Evolutionary conservation across 2,797 vertebrate genomes (phyloP), one percentile per base, ranked within the genome.

Genomic region (Hypotaenidia philippensis): DNA sequence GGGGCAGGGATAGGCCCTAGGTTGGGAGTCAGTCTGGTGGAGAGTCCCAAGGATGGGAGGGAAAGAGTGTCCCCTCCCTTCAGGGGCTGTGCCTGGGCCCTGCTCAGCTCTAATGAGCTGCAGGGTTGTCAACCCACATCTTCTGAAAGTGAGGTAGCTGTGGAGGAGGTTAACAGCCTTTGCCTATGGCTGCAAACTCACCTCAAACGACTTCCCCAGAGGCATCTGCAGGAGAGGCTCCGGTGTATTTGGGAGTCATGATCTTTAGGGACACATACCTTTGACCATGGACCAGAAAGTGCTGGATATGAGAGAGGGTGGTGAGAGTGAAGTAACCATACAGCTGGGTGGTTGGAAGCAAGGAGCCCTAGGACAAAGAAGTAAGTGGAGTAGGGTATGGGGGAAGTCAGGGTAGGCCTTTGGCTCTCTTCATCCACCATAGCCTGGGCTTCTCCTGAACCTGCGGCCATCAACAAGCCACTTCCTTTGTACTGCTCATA

Each of bases 71-170:
- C 22, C 19, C 4, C 2, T 63, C 9, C 23, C n/a, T 45, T 18
- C 36, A 29, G 50, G 13, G 20, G 5, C 10, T 19, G 31, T 22
- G 34, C 21, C 27, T 2, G 18, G 31, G 36, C 32, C 19, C 40
- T 23, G 25, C 17, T 22, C 17, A 56, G 13, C 65, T n/a, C 44
- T 38, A 0, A 17, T 11, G 29, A 52, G 45, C 27, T 50, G n/a
- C 16, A 32, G 38, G 32, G 53, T 31, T 47, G 17, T 22, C 1
- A 1, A 14, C 31, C 25, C 6, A 0, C 1, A 1, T 18, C 13
- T 25, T 9, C 40, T 34, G 40, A 14, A 59, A 10, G 14, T 10
- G 2, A 29, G 14, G 69, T 18, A 45, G 25, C 44, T 25, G 32
- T 34, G 32, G 44, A 32, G 32, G 38, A 29, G 21, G 20, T 20